Conservation (phyloP, 2,888 invertebrate species). For the Aphodius granarius region DNA sequence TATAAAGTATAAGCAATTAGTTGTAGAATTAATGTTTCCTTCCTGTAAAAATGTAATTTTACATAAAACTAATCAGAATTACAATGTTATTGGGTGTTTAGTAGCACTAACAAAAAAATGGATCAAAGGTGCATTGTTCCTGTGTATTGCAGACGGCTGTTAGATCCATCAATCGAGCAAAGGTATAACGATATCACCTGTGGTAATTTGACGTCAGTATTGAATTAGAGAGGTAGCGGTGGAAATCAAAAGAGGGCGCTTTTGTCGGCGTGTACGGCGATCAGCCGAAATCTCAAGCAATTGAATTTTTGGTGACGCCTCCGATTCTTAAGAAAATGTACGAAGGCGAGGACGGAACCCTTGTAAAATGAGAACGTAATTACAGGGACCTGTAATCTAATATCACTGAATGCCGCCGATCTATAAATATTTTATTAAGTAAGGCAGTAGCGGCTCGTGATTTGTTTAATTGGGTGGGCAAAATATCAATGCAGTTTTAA, state of each 20-base stretch:
- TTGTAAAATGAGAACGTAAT: conserved; percentile 21
- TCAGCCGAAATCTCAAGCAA: background rate
- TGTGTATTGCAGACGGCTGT: background rate
- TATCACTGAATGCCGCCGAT: conserved; percentile 23
- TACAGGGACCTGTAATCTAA: conserved; percentile 22
- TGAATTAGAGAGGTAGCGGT: background rate
- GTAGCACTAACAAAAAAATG: background rate
- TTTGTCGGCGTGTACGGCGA: background rate
- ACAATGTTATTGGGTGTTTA: too few species aligned
- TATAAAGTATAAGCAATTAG: too few species aligned
- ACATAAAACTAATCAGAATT: too few species aligned
- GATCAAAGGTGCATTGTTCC: background rate
- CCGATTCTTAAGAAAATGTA: conserved; percentile 3
- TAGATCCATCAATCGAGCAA: background rate
- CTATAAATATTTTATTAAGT: conserved; percentile 25
- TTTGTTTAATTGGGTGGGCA: too few species aligned
- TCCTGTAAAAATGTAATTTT: too few species aligned
- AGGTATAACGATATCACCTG: background rate
- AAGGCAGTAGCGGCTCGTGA: too few species aligned
- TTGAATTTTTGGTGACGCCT: conserved; percentile 6
- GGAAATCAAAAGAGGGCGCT: background rate
- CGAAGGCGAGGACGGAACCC: conserved; percentile 1
- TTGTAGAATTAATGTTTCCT: too few species aligned
- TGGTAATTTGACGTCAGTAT: background rate
- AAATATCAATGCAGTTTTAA: too few species aligned